Base-by-base conservation (phyloP, 2,797 vertebrate genomes). In the Sebastes reedi region DNA sequence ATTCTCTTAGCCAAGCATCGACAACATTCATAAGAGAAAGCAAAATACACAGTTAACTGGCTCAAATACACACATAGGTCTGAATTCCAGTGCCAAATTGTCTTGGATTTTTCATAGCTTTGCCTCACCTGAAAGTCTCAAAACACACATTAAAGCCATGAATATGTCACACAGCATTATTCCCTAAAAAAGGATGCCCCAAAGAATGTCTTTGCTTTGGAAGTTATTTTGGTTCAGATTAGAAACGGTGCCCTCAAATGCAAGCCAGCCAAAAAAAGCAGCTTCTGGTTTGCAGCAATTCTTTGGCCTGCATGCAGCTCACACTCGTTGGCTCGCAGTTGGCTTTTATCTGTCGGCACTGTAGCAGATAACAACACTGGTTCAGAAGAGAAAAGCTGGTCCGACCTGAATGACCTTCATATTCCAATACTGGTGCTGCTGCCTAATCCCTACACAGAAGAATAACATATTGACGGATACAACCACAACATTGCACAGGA, bases 391-490 rank as follows among this genome's bases (percentile, higher is more conserved):
- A 81, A 87, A 88, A 80, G 83, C 86, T 77, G 79, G 80, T 86
- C 81, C 24, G 72, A 91, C 91, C 89, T 74, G 74, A 75, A 69
- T 84, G 86, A 91, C 91, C 90, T 94, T 90, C 87, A 87, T 82
- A 81, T 86, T 81, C 80, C 84, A 82, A 77, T 78, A 73, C 60
- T 32, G 68, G 14, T 75, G 71, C 32, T 11, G 25, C 46, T 39
- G 72, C 32, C 76, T 82, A 81, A 85, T 86, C 72, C 58, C 62
- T 16, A 50, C 76, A 81, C 71, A 73, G 61, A 73, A 68, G 74
- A 83, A 75, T 16, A 78, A 64, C 54, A 77, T 75, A 82, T 60
- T 75, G 84, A 87, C 72, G 77, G 50, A 79, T 52, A 50, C 62
- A 76, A 77, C 70, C 59, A 42, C 67, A 74, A 46, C 64, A 66